These are phyloP conservation scores for Oreotrochilus melanogaster DNA, from an alignment of 2,113 vertebrate species.

Conservation along the genomic window DNA sequence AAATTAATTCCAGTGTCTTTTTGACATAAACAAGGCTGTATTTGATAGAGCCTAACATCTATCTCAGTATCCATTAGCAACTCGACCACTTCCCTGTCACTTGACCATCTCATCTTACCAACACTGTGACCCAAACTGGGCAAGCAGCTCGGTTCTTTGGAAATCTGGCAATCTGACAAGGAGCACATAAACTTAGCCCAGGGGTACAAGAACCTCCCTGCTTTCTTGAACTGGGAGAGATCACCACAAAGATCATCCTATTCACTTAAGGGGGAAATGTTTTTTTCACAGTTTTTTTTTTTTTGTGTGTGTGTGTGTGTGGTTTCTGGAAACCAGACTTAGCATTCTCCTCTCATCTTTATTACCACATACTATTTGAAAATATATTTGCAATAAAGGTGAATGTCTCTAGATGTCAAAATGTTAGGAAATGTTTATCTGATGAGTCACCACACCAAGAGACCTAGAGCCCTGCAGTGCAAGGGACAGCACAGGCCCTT, in stretches of 20 bases:
- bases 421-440: background rate
- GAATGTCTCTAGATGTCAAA: background rate
- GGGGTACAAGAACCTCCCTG: background rate
- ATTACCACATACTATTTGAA: background rate
- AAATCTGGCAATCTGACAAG: background rate
- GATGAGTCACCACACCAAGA: background rate
- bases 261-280: background rate
- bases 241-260: background rate
- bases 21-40: background rate
- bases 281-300: background rate
- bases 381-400: background rate
- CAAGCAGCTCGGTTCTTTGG: background rate
- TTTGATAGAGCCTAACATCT: background rate
- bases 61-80: background rate
- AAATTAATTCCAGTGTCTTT: background rate
- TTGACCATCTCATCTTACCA: background rate
- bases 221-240: background rate
- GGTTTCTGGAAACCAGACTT: background rate
- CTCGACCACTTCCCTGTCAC: background rate
- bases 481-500: background rate
- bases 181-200: background rate
- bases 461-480: background rate
- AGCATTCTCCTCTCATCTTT: background rate
- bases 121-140: background rate
- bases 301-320: no score